Percentiles rank a stretch among this genome's conserved stretches.
Evolutionary conservation across 2,888 invertebrate species (phyloP).

Genomic region (Sclerodermus sp.): DNA sequence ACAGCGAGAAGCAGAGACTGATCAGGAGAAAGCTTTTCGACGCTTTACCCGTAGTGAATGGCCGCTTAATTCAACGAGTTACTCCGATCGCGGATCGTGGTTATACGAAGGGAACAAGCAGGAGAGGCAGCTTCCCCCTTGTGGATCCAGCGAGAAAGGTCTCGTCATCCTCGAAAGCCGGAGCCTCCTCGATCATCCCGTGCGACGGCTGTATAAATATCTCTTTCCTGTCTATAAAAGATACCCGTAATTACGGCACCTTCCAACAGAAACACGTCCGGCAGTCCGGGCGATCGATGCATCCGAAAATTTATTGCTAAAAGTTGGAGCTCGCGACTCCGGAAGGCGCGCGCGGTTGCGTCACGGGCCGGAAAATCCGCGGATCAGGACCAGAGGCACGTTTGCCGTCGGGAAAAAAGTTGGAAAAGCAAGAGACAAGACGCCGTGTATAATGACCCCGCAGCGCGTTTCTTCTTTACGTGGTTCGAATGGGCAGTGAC

Average conservation of each 20-base stretch:
- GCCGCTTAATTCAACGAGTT: not conserved
- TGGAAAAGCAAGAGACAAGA: not conserved
- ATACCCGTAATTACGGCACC: slow-evolving; percentile 52
- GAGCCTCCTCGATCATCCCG: slow-evolving; percentile 51
- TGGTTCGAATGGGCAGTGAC: slow-evolving; percentile 25
- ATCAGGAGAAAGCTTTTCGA: too few relatives aligned
- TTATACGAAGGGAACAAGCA: not conserved
- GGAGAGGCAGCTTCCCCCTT: slow-evolving; percentile 7
- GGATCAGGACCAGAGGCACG: slow-evolving; percentile 28
- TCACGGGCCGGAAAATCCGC: slow-evolving; percentile 28
- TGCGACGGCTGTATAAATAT: slow-evolving; percentile 55
- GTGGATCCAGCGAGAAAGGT: slow-evolving; percentile 30
- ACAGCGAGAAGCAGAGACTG: too few relatives aligned
- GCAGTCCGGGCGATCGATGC: slow-evolving; percentile 20
- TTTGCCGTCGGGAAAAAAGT: slow-evolving; percentile 14
- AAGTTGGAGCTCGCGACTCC: not conserved
- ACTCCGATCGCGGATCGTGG: not conserved
- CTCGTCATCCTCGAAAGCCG: slow-evolving; percentile 44
- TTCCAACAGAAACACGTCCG: slow-evolving; percentile 42
- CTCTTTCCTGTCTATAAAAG: slow-evolving; percentile 51
- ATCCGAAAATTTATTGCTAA: slow-evolving; percentile 6
- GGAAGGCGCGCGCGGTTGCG: slow-evolving; percentile 19
- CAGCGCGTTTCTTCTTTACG: slow-evolving; percentile 12
- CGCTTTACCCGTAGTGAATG: too few relatives aligned
- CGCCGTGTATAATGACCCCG: slow-evolving; percentile 18